A percentile compares a stretch with the other conserved stretches of the same genome.
These are phyloP conservation scores for Siniperca scherzeri DNA, from an alignment of 2,797 vertebrate genomes.

Conservation along the genomic window DNA sequence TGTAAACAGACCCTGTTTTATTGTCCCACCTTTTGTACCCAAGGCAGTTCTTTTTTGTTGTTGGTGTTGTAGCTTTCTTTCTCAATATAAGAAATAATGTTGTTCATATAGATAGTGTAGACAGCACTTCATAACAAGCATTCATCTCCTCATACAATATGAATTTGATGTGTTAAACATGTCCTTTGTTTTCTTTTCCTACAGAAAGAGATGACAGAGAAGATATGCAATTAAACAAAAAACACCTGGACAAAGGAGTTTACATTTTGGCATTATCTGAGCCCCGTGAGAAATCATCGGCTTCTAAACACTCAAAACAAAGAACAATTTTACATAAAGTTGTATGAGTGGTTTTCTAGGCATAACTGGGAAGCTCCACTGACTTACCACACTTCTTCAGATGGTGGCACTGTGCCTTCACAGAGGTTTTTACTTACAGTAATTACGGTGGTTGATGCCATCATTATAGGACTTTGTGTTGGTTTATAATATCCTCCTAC, in stretches of 20 bases:
- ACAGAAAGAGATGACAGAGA: constrained; percentile 98
- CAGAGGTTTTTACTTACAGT: constrained; percentile 26
- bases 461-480: constrained; percentile 50
- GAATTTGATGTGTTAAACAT: constrained; percentile 36
- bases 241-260: constrained; percentile 68
- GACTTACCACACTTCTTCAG: constrained; percentile 22
- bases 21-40: neutral
- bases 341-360: constrained; percentile 35
- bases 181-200: constrained; percentile 68
- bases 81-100: constrained; percentile 1
- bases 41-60: constrained; percentile 8
- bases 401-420: constrained; percentile 31
- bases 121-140: constrained; percentile 3
- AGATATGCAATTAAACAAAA: constrained; percentile 94
- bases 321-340: constrained; percentile 43
- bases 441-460: constrained; percentile 38
- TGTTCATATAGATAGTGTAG: constrained; percentile 8
- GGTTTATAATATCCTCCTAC: constrained; percentile 20
- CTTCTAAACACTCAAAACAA: constrained; percentile 63
- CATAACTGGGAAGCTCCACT: constrained; percentile 25
- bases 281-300: constrained; percentile 61
- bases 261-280: constrained; percentile 69
- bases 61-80: constrained; percentile 2
- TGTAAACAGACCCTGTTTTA: constrained; percentile 32
- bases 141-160: constrained; percentile 17